Conservation (phyloP, 2,113 vertebrate genomes). For the Suncus etruscus region DNA sequence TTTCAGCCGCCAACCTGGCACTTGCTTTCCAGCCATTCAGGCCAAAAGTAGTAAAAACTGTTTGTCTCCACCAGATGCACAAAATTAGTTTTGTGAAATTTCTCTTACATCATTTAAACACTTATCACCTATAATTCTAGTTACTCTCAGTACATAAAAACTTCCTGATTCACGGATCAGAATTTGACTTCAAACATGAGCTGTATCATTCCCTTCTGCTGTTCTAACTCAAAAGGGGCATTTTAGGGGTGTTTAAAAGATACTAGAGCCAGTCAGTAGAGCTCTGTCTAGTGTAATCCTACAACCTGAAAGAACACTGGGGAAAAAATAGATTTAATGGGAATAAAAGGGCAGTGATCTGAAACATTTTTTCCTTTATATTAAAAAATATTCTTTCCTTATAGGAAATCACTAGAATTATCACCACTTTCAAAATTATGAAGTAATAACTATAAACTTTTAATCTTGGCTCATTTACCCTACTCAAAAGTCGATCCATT, state of each 20-base stretch:
- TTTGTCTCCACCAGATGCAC: not conserved
- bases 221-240: conserved; percentile 9
- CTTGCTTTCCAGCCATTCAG: not conserved
- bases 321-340: not conserved
- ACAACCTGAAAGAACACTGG: not conserved
- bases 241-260: not conserved
- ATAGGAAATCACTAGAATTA: too few relatives aligned
- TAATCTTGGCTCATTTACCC: too few relatives aligned
- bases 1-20: conserved; percentile 39
- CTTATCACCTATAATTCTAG: not conserved
- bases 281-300: not conserved
- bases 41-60: not conserved
- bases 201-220: not conserved
- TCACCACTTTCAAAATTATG: too few relatives aligned
- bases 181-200: not conserved
- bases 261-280: not conserved
- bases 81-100: not conserved
- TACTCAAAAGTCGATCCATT: too few relatives aligned
- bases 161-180: not conserved
- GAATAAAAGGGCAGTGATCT: not conserved
- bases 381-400: too few relatives aligned
- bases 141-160: not conserved
- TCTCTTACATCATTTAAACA: conserved; percentile 7
- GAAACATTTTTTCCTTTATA: too few relatives aligned
- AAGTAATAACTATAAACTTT: too few relatives aligned